These are phyloP conservation scores for Euphydryas editha DNA, from an alignment of 2,888 invertebrate species.

Conservation along the genomic window DNA sequence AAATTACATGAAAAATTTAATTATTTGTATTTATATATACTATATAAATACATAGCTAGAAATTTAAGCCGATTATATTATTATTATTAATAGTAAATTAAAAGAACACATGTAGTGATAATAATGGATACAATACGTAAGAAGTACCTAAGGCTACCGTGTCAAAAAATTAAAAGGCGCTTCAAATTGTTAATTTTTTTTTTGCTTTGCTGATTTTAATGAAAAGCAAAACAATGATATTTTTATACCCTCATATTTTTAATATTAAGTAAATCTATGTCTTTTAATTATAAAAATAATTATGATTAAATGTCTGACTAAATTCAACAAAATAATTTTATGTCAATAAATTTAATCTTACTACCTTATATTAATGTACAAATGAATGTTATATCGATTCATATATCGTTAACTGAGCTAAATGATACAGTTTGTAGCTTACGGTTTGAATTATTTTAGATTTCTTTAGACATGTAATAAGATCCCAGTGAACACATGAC, in stretches of 20 bases:
- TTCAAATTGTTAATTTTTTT: background rate
- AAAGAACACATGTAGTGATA: too few relatives aligned
- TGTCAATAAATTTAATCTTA: background rate
- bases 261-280: background rate
- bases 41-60: background rate
- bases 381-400: too few relatives aligned
- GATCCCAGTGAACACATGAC: too few relatives aligned
- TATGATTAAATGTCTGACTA: background rate
- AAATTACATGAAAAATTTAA: background rate
- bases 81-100: too few relatives aligned
- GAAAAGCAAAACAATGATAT: background rate
- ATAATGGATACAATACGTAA: background rate
- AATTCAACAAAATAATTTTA: background rate
- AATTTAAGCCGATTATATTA: background rate
- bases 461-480: too few relatives aligned
- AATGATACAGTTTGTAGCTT: too few relatives aligned
- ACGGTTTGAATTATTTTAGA: too few relatives aligned
- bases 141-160: too few relatives aligned
- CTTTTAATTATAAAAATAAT: background rate
- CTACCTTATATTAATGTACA: too few relatives aligned
- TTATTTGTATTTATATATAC: background rate
- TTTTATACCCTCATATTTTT: background rate
- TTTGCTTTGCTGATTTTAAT: background rate
- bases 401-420: too few relatives aligned
- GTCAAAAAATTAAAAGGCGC: too few relatives aligned